These are phyloP conservation scores for Drosophila ohnishii DNA, from an alignment of 1,140 invertebrate genomes.

Conservation along the genomic window DNA sequence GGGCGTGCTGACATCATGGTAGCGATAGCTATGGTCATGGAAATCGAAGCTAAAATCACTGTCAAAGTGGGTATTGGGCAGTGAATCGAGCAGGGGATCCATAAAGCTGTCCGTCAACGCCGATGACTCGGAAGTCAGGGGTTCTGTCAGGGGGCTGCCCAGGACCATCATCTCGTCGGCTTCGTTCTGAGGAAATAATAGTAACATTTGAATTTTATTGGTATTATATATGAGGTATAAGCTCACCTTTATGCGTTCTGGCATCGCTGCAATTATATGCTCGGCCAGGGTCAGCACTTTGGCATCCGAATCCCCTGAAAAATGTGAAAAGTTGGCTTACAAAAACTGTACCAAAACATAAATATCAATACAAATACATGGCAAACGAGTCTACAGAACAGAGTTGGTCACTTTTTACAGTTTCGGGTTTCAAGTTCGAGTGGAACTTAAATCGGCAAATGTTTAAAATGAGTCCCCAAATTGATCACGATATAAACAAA, in stretches of 20 bases:
- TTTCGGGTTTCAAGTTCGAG: not conserved
- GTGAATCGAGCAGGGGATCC: constrained; percentile 87
- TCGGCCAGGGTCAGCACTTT: constrained; percentile 96
- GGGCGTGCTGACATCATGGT: constrained; percentile 90
- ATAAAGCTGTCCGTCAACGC: constrained; percentile 86
- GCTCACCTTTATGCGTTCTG: constrained; percentile 95
- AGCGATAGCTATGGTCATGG: constrained; percentile 90
- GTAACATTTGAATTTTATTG: not conserved
- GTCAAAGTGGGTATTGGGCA: constrained; percentile 85
- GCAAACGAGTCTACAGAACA: constrained; percentile 50
- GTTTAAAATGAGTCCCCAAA: constrained; percentile 20
- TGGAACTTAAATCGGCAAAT: constrained; percentile 15
- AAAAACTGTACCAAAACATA: not conserved
- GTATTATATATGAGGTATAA: not conserved
- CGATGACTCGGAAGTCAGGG: constrained; percentile 80
- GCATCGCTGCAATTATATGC: constrained; percentile 98
- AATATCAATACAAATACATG: constrained; percentile 39
- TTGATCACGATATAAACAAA: constrained; percentile 18
- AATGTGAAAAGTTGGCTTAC: constrained; percentile 1
- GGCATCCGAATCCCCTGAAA: constrained; percentile 95
- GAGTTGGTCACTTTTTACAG: constrained; percentile 29
- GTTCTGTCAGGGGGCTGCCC: constrained; percentile 83
- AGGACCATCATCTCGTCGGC: constrained; percentile 83
- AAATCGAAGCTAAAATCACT: constrained; percentile 90
- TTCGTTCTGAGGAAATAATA: constrained; percentile 62